Evolutionary conservation across 2,113 vertebrate genomes (phyloP).

Genomic region (Psammodynastes pulverulentus): DNA sequence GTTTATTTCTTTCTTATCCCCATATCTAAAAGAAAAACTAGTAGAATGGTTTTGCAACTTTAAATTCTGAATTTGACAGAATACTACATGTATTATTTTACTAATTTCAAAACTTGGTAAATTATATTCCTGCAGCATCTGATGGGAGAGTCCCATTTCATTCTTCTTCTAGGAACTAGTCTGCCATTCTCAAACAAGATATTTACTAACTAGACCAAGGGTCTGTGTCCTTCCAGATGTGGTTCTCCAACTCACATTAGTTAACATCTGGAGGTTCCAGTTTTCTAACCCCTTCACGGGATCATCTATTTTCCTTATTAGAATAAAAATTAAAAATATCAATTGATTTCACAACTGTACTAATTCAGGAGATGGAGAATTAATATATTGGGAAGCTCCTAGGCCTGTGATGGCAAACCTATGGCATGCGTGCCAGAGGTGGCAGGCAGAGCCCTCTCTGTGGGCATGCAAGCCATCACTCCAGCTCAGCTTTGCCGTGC

Average conservation of each 20-base stretch:
- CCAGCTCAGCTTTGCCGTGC: too few relatives aligned
- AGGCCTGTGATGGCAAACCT: too few relatives aligned
- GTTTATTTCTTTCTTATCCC: neutral
- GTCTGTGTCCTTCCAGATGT: neutral
- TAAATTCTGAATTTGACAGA: neutral
- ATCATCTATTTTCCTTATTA: neutral
- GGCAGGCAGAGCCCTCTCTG: too few relatives aligned
- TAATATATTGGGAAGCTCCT: neutral
- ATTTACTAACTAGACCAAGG: neutral
- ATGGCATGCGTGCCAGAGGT: too few relatives aligned
- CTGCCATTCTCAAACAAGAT: neutral
- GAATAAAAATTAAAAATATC: neutral
- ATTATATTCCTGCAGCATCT: neutral
- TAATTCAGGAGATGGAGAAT: neutral
- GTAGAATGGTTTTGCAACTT: neutral
- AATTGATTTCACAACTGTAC: neutral
- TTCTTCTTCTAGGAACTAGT: neutral
- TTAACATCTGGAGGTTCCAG: neutral
- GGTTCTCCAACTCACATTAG: neutral
- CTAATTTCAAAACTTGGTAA: neutral
- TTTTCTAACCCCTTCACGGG: neutral
- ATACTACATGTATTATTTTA: neutral
- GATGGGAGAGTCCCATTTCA: neutral
- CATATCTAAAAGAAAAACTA: neutral
- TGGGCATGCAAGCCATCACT: too few relatives aligned